Evolutionary conservation across 2,888 invertebrate species (phyloP), one percentile per base, ranked within the genome.

Genomic region (Tipula vernalis): DNA sequence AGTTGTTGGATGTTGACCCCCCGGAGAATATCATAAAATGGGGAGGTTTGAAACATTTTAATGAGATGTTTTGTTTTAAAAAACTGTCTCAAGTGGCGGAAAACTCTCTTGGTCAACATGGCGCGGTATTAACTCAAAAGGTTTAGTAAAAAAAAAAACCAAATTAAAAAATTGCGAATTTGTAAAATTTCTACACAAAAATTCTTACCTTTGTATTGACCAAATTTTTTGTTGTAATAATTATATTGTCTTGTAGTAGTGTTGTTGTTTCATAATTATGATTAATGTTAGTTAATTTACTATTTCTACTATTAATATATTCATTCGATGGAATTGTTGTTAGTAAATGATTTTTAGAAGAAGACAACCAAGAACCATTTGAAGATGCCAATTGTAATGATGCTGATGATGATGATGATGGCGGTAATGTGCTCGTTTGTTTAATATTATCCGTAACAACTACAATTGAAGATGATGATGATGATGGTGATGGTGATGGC

Each of bases 401-500:
- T 36, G 39, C n/a, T 84, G 39, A 39, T 84, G 41, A 39, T 84
- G 39, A 39, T 84, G 84, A 10, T 84, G 39, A 5, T 84, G 84
- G 83, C 28, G 28, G 28, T 28, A 28, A 51, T 51, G 15, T 15
- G 41, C 42, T 13, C 71, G 83, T 42, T 57, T 86, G 18, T 83
- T 47, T 57, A 84, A 15, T 41, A 28, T 39, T 84, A 47, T 87
- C 86, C 85, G 86, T 86, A 85, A 86, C 88, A 87, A 88, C 86
- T 47, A 87, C 86, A 87, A 88, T 28, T 28, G 1, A 2, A 1
- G 28, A 28, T 28, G 28, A 28, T 28, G 87, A 87, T 87, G 1
- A 2, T 28, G 28, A 28, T 28, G 28, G 2, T 28, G 87, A 87
- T 87, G 83, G 87, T 4, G 88, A 86, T 71, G 89, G 87, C 87